Conservation (phyloP, 2,888 invertebrate genomes). For the Drosophila atripex region DNA sequence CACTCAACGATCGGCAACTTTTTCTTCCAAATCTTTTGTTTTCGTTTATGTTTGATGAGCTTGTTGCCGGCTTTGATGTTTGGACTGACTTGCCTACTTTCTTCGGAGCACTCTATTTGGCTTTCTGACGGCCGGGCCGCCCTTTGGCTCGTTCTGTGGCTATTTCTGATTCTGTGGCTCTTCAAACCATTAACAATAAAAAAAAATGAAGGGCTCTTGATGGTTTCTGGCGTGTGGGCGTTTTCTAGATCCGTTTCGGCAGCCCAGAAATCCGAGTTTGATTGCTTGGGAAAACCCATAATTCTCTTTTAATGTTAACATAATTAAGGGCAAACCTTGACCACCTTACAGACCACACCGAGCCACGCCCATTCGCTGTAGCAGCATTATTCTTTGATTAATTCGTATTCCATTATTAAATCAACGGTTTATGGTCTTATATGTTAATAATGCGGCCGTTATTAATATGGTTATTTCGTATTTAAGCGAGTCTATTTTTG, state of each 20-base stretch:
- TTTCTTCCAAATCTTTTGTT: slow-evolving; percentile 15
- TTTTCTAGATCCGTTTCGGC: slow-evolving; percentile 54
- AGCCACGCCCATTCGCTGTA: slow-evolving; percentile 29
- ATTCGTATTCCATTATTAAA: slow-evolving; percentile 34
- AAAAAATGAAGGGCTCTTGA: slow-evolving; percentile 34
- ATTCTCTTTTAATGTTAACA: slow-evolving; percentile 40
- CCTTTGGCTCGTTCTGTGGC: slow-evolving; percentile 30
- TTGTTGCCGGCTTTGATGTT: slow-evolving; percentile 66
- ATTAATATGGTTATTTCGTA: slow-evolving; percentile 34
- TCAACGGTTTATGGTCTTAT: slow-evolving; percentile 30
- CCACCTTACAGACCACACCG: slow-evolving; percentile 4
- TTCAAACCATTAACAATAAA: not conserved
- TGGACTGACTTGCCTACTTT: slow-evolving; percentile 35
- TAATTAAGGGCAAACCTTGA: slow-evolving; percentile 48
- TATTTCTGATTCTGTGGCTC: slow-evolving; percentile 20
- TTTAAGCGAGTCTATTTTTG: slow-evolving; percentile 29
- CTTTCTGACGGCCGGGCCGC: slow-evolving; percentile 4
- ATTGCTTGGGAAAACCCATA: slow-evolving; percentile 31
- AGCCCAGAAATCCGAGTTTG: slow-evolving; percentile 34
- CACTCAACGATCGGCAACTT: slow-evolving; percentile 5
- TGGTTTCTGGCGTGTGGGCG: slow-evolving; percentile 43
- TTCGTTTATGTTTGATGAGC: slow-evolving; percentile 37
- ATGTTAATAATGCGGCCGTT: slow-evolving; percentile 31
- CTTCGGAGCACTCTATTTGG: slow-evolving; percentile 20
- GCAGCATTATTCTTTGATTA: slow-evolving; percentile 24